Base-by-base conservation (phyloP, 2,113 vertebrate genomes). In the Cephalopterus ornatus region DNA sequence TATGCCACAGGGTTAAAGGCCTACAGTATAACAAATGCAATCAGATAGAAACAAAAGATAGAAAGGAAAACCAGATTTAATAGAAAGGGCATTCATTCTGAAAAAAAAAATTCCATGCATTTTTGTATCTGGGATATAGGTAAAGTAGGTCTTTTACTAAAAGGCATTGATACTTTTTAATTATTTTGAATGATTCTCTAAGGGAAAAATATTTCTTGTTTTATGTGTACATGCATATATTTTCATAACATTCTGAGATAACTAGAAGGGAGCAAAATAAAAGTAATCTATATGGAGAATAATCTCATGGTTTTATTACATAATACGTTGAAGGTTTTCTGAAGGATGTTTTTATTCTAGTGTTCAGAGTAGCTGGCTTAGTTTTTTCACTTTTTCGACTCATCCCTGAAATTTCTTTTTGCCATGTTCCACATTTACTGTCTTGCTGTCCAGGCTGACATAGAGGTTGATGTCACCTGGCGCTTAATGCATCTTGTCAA, bases 1-100 rank as follows among this genome's bases (percentile, higher is more conserved):
- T 97, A 88, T 55, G 96, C 98, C 98, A 84, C 62, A 79, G 98
- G 98, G 97, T 83, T 92, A 96, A 97, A 97, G 97, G 96, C 97
- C 96, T 62, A 35, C 55, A 92, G 70, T 90, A 37, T 78, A 91
- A 88, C 89, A 97, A 95, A 87, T 94, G 53, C 96, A 97, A 93
- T 96, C 92, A 91, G 58, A 85, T 70, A 89, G 74, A 97, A 97
- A 98, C 95, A 92, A 80, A 97, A 61, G 82, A 72, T 49, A 96
- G 47, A 95, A 93, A 95, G 93, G 66, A 92, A 94, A 95, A 75
- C 81, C 79, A 90, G 76, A 79, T 83, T 70, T 92, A 85, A 73
- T 72, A 93, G 79, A 89, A 95, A 82, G 35, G 50, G 22, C 10
- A 12, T 74, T 92, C 20, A 12, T 74, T 92, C 20, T 82, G 63